Evolutionary conservation across 2,113 vertebrate genomes (phyloP), one percentile per base, ranked within the genome.

Genomic region (Gymnarchus niloticus): DNA sequence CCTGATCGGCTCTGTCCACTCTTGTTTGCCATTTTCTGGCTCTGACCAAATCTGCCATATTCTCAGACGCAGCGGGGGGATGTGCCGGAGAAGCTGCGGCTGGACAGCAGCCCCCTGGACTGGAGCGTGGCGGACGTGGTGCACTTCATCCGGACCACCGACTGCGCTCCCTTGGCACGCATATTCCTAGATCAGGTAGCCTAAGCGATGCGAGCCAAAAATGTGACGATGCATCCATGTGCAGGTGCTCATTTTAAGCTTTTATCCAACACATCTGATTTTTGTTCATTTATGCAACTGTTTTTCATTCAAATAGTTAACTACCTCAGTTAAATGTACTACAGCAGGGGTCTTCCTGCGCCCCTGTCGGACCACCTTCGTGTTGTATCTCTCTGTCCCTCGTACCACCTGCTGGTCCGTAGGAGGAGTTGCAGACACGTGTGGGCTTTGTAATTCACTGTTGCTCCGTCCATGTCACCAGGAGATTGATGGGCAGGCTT

Each of bases 181-280:
- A 95, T 96, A 87, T 96, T 96, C 91, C 92, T 95, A 85, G 96
- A 96, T 91, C 96, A 96, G 95, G 96, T 96, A 94, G 77, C 4
- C 5, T 21, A 73, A 5, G 49, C 54, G 51, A 81, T n/a, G 25
- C 73, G 76, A 9, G 19, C 44, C 49, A 61, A 14, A 85, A 85
- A 52, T 69, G 28, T 0, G 14, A 37, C 28, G 8, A 33, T 17
- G 19, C 4, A 1, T 69, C 25, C 61, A 69, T 69, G 61, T 19
- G 37, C 61, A 69, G 61, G 5, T 19, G 61, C 28, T 37, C 37
- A 5, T 25, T 19, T 37, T 25, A 37, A 37, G 3, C 61, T 69
- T n/a, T 14, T 52, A 41, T 19, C 33, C 28, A 21, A 21, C 5
- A 21, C 28, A 76, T 23, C 52, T 73, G 69, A 49, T 54, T 25